A percentile compares a stretch with the other conserved stretches of the same genome.
phyloP scores from a whole-genome alignment of 2,888 invertebrate genomes.

The Apamea epomidion region DNA sequence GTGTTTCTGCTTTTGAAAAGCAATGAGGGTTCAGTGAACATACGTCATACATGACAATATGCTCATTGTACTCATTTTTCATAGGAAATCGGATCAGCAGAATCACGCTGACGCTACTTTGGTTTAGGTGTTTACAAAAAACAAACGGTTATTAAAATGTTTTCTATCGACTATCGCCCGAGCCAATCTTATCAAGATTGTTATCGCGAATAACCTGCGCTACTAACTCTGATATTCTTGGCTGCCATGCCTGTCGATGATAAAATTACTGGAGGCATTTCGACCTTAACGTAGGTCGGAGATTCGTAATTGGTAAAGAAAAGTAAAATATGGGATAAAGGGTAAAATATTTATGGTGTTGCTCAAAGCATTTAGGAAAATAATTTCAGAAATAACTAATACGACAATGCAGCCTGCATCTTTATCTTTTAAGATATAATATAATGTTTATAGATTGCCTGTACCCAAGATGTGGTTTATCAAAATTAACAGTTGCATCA shows the following conservation, averaged over 20 bases:
- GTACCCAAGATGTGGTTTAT: background rate
- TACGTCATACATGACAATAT: constrained; percentile 1
- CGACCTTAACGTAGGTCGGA: background rate
- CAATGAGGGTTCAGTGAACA: constrained; percentile 18
- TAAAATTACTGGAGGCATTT: background rate
- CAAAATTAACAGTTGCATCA: constrained; percentile 21
- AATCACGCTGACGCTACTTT: background rate
- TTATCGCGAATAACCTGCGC: constrained; percentile 20
- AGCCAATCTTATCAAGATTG: constrained; percentile 32
- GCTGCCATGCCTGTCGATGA: background rate
- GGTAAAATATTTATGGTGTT: background rate
- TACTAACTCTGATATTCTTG: constrained; percentile 20
- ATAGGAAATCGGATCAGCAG: background rate
- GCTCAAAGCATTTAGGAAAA: background rate
- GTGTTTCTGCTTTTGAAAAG: constrained; percentile 34
- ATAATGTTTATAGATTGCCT: background rate
- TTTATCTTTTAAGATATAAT: background rate
- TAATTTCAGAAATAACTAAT: background rate
- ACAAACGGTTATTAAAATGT: constrained; percentile 1
- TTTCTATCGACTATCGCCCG: constrained; percentile 11
- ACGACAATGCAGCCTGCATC: background rate
- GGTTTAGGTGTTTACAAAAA: constrained; percentile 11
- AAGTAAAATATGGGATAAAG: too few relatives aligned
- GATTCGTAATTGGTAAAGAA: background rate
- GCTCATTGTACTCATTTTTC: constrained; percentile 1